These are phyloP conservation scores for Nymphalis urticae DNA, from an alignment of 2,888 invertebrate species.

Conservation along the genomic window DNA sequence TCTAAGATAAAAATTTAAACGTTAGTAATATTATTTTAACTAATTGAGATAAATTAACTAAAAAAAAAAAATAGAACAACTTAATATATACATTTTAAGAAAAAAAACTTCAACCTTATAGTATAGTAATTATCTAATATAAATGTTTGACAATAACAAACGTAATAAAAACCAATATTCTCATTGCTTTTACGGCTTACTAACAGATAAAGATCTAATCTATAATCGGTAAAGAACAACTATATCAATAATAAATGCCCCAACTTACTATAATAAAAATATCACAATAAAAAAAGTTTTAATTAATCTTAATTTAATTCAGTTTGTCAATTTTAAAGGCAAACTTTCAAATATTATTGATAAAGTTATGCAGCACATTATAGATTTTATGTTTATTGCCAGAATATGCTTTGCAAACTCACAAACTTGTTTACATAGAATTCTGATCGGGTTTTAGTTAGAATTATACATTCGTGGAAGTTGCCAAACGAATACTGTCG, in stretches of 20 bases:
- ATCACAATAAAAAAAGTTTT: slow-evolving; percentile 42
- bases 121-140: no score
- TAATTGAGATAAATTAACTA: no score
- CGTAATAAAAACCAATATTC: no score
- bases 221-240: background rate
- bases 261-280: slow-evolving; percentile 7
- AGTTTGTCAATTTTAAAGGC: slow-evolving; percentile 48
- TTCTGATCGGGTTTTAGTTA: slow-evolving; percentile 70
- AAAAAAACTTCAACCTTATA: no score
- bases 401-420: slow-evolving; percentile 65
- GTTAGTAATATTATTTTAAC: no score
- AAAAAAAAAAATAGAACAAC: no score
- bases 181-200: no score
- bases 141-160: no score
- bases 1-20: no score
- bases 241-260: background rate
- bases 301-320: slow-evolving; percentile 53
- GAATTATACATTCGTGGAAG: slow-evolving; percentile 66
- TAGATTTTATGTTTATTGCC: slow-evolving; percentile 70
- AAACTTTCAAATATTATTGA: slow-evolving; percentile 62
- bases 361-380: slow-evolving; percentile 69
- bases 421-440: slow-evolving; percentile 76
- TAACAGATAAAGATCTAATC: no score
- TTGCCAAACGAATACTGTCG: slow-evolving; percentile 62
- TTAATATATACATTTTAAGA: no score